Evolutionary conservation across 2,888 invertebrate species (phyloP).

Genomic region (Noctuana brunneofusca): DNA sequence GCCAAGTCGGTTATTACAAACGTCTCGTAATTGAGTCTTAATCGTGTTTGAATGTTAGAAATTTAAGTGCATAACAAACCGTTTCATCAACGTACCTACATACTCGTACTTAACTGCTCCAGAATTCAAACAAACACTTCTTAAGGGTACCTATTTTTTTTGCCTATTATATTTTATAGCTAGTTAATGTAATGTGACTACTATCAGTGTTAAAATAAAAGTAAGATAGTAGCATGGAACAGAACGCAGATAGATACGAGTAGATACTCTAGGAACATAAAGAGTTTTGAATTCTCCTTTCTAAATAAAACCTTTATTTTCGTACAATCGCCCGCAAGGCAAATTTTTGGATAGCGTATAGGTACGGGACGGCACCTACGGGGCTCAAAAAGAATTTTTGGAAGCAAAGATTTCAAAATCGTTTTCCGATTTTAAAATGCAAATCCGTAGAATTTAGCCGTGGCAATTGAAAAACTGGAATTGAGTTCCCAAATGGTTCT

Average conservation of each 20-base stretch:
- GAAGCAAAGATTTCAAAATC: constrained; percentile 25
- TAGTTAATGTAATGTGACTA: background rate
- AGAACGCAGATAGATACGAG: background rate
- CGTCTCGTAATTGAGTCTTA: no score
- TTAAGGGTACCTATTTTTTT: background rate
- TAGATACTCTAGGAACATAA: background rate
- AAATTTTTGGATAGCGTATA: constrained; percentile 5
- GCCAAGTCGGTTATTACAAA: no score
- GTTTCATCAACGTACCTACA: no score
- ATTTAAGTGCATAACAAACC: no score
- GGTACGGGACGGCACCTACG: background rate
- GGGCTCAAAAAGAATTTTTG: constrained; percentile 25
- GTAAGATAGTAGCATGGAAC: background rate
- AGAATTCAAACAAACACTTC: no score
- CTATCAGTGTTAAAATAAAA: background rate
- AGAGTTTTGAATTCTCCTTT: background rate
- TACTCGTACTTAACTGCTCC: no score
- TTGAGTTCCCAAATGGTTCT: constrained; percentile 32
- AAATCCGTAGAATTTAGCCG: constrained; percentile 34
- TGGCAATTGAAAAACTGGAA: constrained; percentile 34
- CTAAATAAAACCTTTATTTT: background rate
- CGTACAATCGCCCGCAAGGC: background rate
- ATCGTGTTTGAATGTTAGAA: no score
- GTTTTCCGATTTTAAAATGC: constrained; percentile 33
- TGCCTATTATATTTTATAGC: background rate